Evolutionary conservation across 1,140 invertebrate species (phyloP), one percentile per base, ranked within the genome.

Genomic region (Parapsyche elsis): DNA sequence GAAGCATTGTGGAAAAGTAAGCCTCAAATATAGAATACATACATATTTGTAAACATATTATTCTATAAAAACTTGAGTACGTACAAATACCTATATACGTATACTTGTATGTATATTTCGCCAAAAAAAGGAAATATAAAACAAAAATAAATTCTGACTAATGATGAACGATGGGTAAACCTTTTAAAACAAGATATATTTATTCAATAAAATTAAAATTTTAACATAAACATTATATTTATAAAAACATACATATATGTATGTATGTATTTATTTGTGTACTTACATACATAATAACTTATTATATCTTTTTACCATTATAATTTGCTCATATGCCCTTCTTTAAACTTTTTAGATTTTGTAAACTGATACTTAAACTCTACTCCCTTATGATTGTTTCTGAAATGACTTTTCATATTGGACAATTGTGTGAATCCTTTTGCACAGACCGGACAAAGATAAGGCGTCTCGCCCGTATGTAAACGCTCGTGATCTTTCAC

Each of bases 391-490:
- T 83, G 82, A 49, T 83, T 83, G 67, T 83, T 79, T 70, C 57
- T 71, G 70, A 83, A 81, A 70, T 83, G 82, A 53, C 82, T 83
- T 67, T 83, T 83, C 82, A 83, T 83, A 19, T 83, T 86, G n/a
- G 83, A 84, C 53, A 85, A 85, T 44, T 86, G 85, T 0, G 84
- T 84, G 23, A 90, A 90, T 38, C 85, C 86, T 84, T 90, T 90
- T 10, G 85, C 86, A 84, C 90, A 91, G 19, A 87, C 83, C 59
- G 87, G 86, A 80, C 90, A 90, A 64, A 83, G 89, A 85, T 85
- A 92, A 83, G 87, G 91, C 85, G 88, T 91, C 78, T 90, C 89
- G n/a, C 89, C 90, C 7, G 89, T 90, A 80, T 89, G 88, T 19
- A 85, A 85, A 45, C 84, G 81, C 80, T 86, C 83, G 80, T 89